Evolutionary conservation across 2,113 vertebrate species (phyloP), one percentile per base, ranked within the genome.

Genomic region (Aythya baeri): DNA sequence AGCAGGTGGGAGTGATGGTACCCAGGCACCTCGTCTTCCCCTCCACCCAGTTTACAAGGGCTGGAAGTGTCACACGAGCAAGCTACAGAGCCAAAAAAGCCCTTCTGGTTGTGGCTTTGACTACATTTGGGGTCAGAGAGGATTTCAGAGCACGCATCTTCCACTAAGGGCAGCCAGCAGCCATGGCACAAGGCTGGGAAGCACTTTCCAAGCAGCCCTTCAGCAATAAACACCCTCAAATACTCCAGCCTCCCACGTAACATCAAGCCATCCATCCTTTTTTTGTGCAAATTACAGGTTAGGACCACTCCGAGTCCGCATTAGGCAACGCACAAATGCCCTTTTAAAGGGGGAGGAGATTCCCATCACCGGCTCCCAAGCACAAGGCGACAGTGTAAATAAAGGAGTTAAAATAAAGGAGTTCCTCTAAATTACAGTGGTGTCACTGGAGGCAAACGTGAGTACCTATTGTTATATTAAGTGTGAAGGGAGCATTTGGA

Each of bases 241-340:
- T 32, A 14, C 31, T 5, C 6, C 1, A 13, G 23, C 68, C 13
- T 44, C 25, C 57, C 34, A 14, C 20, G 4, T 0, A 13, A 11
- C 44, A 27, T 63, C 65, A 61, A 26, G 18, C 18, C 14, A 23
- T 13, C n/a, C 26, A 17, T 23, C 23, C 29, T 41, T 73, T 73
- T 73, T 17, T 9, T 4, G 5, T 18, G 8, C 7, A 57, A 74
- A 36, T 67, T 66, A 46, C 18, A 26, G 44, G 61, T 61, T 61
- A 34, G 27, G 31, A 67, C 20, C 20, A 46, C 41, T 27, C 41
- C 11, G 31, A 46, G 31, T 26, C 31, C 4, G 17, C 31, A 27
- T 18, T 46, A 76, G 52, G 13, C 26, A 14, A 55, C 4, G 36
- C 22, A 71, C 49, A 71, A 44, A 71, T 7, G 54, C 2, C 34